Evolutionary conservation across 2,888 invertebrate species (phyloP), one percentile per base, ranked within the genome.

Genomic region (Limnephilus lunatus): DNA sequence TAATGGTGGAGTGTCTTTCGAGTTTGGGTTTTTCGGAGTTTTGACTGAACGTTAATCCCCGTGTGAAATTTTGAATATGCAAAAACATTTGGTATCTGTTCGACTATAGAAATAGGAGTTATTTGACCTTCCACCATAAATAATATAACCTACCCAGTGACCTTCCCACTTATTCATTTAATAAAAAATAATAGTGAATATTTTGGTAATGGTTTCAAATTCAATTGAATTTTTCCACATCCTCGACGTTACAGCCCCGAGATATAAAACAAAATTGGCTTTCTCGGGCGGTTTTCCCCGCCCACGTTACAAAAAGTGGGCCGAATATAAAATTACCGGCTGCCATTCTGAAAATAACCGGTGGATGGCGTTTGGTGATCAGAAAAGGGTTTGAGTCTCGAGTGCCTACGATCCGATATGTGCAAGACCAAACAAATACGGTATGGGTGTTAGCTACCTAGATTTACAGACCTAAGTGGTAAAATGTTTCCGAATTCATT

Each of bases 271-370:
- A 83, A 83, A 83, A 83, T 83, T 83, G 35, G 53, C 83, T 30
- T 83, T 31, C 31, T 83, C 83, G 83, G 82, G 53, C 30, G 30
- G 31, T 32, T 15, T 44, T 32, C 35, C 35, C 31, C 83, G 35
- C 35, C 83, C 83, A 15, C 53, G 53, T 32, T 85, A 85, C 85
- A 85, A 85, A 85, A 85, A 85, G 35, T 39, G 85, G 39, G 39
- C 44, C 85, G 44, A 44, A 85, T 44, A 85, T 85, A 85, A 85
- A 85, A 85, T 85, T 85, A 85, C 85, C 85, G 85, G 39, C 44
- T 39, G 39, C 39, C 85, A 5, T n/a, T 85, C 25, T 44, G 44
- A 30, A 68, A 85, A 85, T 83, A 83, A 15, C 32, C 83, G 83
- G 32, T 31, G 35, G 35, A 32, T 19, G 83, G 35, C 83, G 12